These are phyloP conservation scores for Sus scrofa DNA, from an alignment of 2,113 vertebrate genomes.

Conservation along the genomic window T2T-Sscrofa CM000814.6:81689001-81689500, in stretches of 20 bases:
- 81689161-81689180: background rate
- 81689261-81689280: background rate
- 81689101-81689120: too few species aligned
- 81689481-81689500: background rate
- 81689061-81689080: too few species aligned
- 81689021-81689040: too few species aligned
- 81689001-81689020: too few species aligned
- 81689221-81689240: background rate
- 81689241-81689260: background rate
- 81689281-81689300: too few species aligned
- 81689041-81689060: too few species aligned
- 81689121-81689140: background rate
- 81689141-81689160: background rate
- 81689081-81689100: too few species aligned
- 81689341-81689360: background rate
- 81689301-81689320: too few species aligned
- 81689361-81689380: background rate
- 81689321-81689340: too few species aligned
- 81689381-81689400: background rate
- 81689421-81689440: background rate
- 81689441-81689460: background rate
- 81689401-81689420: background rate
- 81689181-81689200: background rate
- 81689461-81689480: background rate
- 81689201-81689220: background rate